Evolutionary conservation across 2,797 vertebrate species (phyloP), one percentile per base, ranked within the genome.

Genomic region (Epinephelus malabaricus): DNA sequence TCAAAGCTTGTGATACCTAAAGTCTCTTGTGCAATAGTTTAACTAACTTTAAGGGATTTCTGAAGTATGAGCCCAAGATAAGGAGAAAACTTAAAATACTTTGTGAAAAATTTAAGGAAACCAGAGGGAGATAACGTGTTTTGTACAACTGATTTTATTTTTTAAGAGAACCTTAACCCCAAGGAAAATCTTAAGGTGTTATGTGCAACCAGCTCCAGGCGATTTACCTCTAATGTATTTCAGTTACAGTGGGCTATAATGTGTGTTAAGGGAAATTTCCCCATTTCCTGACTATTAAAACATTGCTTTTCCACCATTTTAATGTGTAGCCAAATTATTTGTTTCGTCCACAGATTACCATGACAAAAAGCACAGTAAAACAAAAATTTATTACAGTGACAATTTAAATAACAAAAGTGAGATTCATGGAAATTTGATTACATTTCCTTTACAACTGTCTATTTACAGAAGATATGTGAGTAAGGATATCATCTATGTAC

Each of bases 371-470:
- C 6, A 75, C 30, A 74, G 13, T 69, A 70, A 61, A 80, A 76
- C 23, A 27, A 76, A 62, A 5, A 62, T 79, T 72, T 78, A 87
- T 92, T 87, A 80, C 27, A 85, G 61, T 83, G 85, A 88, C 69
- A 83, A 84, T 82, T 80, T 56, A 46, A 85, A 86, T 58, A 88
- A 55, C 73, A 75, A 72, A 73, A 60, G 47, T 50, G 47, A 65
- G 61, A 80, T 82, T 79, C 6, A 69, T 50, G 38, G 25, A 66
- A 73, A 46, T 79, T 53, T 73, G 18, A 79, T 73, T 60, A 58
- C 23, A 65, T 71, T 60, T 73, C 0, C 79, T 78, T 72, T 59
- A 74, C 76, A 82, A 43, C 60, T 0, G 53, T 45, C 2, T 79
- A 21, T 75, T 69, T 86, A 81, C 69, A 90, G 13, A 59, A 56